These are phyloP conservation scores for Ditylenchus dipsaci DNA, from an alignment of 1,140 invertebrate species.

Conservation along the genomic window DNA sequence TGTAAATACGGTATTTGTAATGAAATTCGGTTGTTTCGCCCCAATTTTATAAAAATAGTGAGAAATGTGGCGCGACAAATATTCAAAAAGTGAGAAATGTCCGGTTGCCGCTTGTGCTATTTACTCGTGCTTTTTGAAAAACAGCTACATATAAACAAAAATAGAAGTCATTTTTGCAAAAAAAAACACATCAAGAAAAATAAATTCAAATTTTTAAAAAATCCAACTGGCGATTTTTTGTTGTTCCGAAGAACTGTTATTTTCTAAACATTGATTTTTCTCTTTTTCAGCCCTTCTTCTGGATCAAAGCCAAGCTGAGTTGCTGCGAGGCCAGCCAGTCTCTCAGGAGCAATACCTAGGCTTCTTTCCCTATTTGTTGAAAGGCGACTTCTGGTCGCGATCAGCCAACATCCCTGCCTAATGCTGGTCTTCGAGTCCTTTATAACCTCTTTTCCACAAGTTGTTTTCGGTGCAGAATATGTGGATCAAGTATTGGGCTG, in stretches of 20 bases:
- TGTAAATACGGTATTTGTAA: too few species aligned
- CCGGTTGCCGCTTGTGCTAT: too few species aligned
- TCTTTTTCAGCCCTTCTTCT: slow-evolving; percentile 70
- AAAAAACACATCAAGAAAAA: background rate
- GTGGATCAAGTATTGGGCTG: slow-evolving; percentile 75
- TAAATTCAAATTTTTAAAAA: background rate
- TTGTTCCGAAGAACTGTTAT: background rate
- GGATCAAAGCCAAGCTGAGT: slow-evolving; percentile 68
- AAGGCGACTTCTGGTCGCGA: slow-evolving; percentile 83
- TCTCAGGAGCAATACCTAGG: slow-evolving; percentile 75
- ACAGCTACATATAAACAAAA: too few species aligned
- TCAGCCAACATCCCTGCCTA: slow-evolving; percentile 83
- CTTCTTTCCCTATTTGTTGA: slow-evolving; percentile 79
- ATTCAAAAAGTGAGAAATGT: too few species aligned
- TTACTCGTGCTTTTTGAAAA: too few species aligned
- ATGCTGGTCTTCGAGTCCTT: slow-evolving; percentile 81
- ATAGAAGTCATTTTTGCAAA: background rate
- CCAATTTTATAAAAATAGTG: too few species aligned
- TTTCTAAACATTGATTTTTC: background rate
- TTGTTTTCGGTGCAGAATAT: slow-evolving; percentile 36
- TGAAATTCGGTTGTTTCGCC: too few species aligned
- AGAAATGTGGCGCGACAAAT: too few species aligned
- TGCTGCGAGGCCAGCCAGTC: slow-evolving; percentile 39
- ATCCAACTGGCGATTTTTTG: background rate
- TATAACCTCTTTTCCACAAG: slow-evolving; percentile 60